phyloP scores from a whole-genome alignment of 1,140 invertebrate genomes.

The Bombus polaris region DNA sequence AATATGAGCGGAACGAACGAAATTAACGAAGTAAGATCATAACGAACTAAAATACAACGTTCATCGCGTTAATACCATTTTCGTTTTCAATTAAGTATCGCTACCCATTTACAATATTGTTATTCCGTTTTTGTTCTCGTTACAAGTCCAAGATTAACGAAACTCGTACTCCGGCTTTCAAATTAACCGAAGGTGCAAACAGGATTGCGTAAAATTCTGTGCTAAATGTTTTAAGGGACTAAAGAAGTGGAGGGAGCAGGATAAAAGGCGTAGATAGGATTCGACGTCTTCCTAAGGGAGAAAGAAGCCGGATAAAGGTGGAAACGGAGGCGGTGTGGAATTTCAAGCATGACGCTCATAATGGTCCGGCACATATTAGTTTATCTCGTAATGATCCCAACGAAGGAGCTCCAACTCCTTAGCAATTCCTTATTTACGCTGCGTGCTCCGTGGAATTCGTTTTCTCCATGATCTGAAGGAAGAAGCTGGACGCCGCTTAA shows the following conservation, averaged over 20 bases:
- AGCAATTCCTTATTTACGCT: conserved; percentile 5
- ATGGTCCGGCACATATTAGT: conserved; percentile 47
- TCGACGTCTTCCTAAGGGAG: neutral
- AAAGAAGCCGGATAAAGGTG: conserved; percentile 10
- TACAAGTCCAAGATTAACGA: too few relatives aligned
- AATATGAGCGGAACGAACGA: too few relatives aligned
- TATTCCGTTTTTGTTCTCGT: too few relatives aligned
- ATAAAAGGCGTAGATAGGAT: neutral
- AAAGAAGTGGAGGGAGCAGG: too few relatives aligned
- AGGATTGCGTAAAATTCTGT: neutral
- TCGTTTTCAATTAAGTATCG: too few relatives aligned
- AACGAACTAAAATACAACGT: too few relatives aligned
- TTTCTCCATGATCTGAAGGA: neutral
- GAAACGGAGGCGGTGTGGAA: conserved; percentile 24
- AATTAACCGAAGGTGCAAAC: too few relatives aligned
- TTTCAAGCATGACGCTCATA: conserved; percentile 43
- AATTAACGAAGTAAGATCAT: too few relatives aligned
- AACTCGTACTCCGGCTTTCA: too few relatives aligned
- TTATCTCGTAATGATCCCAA: conserved; percentile 50
- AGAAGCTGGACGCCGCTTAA: neutral
- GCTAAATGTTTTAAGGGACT: neutral
- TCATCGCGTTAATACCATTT: too few relatives aligned
- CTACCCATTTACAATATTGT: too few relatives aligned
- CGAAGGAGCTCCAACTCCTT: conserved; percentile 8
- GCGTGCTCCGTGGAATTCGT: conserved; percentile 22